Percentiles rank a stretch among this genome's conserved stretches.
Conservation (phyloP, 1,140 invertebrate species). For the Drosophila ercepeae region DNA sequence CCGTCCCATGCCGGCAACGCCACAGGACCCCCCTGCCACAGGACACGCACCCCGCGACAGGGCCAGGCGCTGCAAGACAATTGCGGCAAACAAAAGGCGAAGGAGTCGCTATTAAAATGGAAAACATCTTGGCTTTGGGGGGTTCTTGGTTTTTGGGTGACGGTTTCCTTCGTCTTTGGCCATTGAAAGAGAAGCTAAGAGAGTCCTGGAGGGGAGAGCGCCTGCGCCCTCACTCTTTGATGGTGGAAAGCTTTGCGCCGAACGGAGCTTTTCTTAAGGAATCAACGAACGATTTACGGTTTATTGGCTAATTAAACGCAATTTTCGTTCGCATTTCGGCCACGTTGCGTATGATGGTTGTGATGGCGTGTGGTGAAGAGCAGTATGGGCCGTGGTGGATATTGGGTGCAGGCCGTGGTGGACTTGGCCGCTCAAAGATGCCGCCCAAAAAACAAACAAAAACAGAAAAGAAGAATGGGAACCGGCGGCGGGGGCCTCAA, state of each 20-base stretch:
- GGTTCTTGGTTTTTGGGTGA: neutral
- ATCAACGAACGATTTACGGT: slow-evolving; percentile 28
- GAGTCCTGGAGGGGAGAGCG: slow-evolving; percentile 14
- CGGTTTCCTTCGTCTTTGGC: neutral
- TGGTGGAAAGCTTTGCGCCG: slow-evolving; percentile 31
- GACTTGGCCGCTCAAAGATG: neutral
- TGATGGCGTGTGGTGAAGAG: neutral
- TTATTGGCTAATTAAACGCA: slow-evolving; percentile 71
- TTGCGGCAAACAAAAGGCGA: slow-evolving; percentile 53
- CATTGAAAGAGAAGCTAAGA: slow-evolving; percentile 24
- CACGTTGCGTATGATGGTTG: neutral
- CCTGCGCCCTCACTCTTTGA: slow-evolving; percentile 36
- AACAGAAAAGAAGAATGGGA: neutral
- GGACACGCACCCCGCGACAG: neutral
- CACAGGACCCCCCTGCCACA: neutral
- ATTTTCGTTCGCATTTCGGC: slow-evolving; percentile 24
- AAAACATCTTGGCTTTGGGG: slow-evolving; percentile 55
- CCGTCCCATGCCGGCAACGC: neutral
- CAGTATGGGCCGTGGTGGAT: neutral
- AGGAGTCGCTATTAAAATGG: slow-evolving; percentile 64
- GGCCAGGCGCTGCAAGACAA: slow-evolving; percentile 55
- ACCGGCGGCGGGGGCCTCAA: neutral
- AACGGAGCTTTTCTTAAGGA: slow-evolving; percentile 7
- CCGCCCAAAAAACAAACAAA: slow-evolving; percentile 1
- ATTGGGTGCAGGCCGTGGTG: neutral